These are phyloP conservation scores for Silurus asotus DNA, from an alignment of 2,113 vertebrate species.

Conservation along the genomic window DNA sequence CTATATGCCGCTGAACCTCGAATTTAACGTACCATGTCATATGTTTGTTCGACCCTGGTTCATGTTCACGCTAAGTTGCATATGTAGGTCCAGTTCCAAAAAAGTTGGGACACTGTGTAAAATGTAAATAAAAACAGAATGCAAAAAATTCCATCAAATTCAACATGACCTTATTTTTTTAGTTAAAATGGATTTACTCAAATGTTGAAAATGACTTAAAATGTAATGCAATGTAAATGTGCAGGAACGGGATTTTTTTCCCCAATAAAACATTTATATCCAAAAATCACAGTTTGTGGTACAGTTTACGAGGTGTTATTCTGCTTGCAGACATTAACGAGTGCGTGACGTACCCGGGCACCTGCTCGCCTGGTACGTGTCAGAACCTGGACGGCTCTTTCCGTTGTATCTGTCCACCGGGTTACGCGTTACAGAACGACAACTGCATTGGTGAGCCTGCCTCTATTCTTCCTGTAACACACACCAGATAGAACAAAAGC, in stretches of 20 bases:
- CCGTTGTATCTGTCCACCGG: slow-evolving; percentile 88
- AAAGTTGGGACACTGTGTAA: too few species aligned
- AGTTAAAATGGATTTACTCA: too few species aligned
- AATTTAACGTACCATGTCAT: too few species aligned
- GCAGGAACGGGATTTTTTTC: not conserved
- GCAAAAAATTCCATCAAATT: too few species aligned
- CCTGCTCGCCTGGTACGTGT: slow-evolving; percentile 89
- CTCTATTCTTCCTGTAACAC: not conserved
- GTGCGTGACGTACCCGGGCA: slow-evolving; percentile 82
- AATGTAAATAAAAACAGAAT: too few species aligned
- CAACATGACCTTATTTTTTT: too few species aligned
- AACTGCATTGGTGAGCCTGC: slow-evolving; percentile 82
- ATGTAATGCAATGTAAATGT: not conserved
- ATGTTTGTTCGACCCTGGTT: too few species aligned
- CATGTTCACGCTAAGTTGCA: too few species aligned
- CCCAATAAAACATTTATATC: not conserved
- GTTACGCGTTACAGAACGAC: slow-evolving; percentile 90
- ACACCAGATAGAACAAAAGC: not conserved
- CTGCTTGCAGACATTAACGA: slow-evolving; percentile 83
- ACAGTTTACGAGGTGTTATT: not conserved
- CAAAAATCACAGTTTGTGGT: not conserved
- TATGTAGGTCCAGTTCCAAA: too few species aligned
- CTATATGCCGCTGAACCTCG: too few species aligned
- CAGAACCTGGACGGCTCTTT: slow-evolving; percentile 94
- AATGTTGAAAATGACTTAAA: too few species aligned